phyloP scores from a whole-genome alignment of 1,140 invertebrate genomes.

The Pygmarrhopalites habei region DNA sequence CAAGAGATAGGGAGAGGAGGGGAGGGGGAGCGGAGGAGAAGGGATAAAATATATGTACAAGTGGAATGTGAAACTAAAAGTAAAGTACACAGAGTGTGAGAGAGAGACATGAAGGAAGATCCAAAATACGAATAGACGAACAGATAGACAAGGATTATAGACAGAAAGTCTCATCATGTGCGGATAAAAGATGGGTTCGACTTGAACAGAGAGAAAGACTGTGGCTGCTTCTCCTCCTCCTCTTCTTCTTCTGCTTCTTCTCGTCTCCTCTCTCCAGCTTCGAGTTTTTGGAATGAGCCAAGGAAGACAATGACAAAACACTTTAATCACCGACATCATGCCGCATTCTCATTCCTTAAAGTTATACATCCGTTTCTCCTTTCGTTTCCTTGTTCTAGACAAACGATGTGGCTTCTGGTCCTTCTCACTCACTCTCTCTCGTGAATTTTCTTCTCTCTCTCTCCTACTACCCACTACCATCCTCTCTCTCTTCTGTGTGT shows the following conservation, averaged over 20 bases:
- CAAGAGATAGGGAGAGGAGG: too few relatives aligned
- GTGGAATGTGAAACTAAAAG: too few relatives aligned
- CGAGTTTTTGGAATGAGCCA: conserved; percentile 5
- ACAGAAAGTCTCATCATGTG: too few relatives aligned
- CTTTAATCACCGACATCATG: conserved; percentile 30
- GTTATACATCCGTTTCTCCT: background rate
- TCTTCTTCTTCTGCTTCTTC: too few relatives aligned
- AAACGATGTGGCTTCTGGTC: background rate
- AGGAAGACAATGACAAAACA: conserved; percentile 33
- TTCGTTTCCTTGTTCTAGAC: background rate
- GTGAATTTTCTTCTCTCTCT: background rate
- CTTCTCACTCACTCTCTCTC: background rate
- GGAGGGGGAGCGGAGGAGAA: too few relatives aligned
- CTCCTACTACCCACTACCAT: background rate
- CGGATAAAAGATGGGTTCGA: too few relatives aligned
- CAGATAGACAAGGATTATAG: too few relatives aligned
- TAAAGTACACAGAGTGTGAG: background rate
- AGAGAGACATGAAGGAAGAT: background rate
- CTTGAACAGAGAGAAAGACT: too few relatives aligned
- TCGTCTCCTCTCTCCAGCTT: too few relatives aligned
- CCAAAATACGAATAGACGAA: too few relatives aligned
- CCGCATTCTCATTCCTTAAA: background rate
- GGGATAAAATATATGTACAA: too few relatives aligned
- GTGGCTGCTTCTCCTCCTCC: too few relatives aligned
- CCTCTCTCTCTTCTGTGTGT: background rate